Evolutionary conservation across 1,140 invertebrate species (phyloP).

Genomic region (Sesamia nonagrioides): DNA sequence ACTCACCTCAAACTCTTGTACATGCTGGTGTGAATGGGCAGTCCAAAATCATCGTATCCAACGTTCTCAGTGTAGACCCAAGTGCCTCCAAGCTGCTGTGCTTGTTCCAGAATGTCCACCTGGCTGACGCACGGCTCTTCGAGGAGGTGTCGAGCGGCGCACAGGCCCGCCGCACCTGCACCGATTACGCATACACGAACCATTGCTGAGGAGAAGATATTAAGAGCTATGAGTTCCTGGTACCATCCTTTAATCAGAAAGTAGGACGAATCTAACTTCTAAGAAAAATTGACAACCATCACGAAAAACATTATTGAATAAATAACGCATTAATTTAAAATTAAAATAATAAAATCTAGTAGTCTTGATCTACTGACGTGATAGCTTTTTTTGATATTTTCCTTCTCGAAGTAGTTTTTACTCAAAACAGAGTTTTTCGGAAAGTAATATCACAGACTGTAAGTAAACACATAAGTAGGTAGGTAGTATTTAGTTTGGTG

Average conservation of each 20-base stretch:
- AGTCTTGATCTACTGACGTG: too few relatives aligned
- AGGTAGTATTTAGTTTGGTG: too few relatives aligned
- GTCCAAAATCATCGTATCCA: constrained; percentile 91
- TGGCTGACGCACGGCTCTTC: constrained; percentile 89
- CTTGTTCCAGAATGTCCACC: constrained; percentile 93
- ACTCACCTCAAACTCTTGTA: constrained; percentile 93
- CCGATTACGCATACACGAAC: constrained; percentile 91
- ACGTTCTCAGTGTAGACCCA: constrained; percentile 94
- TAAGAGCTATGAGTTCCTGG: not conserved
- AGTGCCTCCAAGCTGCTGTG: constrained; percentile 93
- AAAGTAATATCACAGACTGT: too few relatives aligned
- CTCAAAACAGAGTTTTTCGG: too few relatives aligned
- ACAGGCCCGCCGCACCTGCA: constrained; percentile 93
- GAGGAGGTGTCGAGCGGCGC: constrained; percentile 89
- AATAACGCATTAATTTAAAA: too few relatives aligned
- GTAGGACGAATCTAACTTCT: too few relatives aligned
- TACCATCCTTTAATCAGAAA: not conserved
- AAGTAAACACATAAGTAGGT: too few relatives aligned
- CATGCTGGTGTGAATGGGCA: constrained; percentile 96
- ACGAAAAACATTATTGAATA: too few relatives aligned
- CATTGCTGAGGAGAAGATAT: constrained; percentile 62
- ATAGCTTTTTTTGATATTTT: too few relatives aligned
- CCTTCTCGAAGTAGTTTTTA: too few relatives aligned
- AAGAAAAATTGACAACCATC: too few relatives aligned
- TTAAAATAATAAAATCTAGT: too few relatives aligned